Evolutionary conservation across 1,140 invertebrate species (phyloP), one percentile per base, ranked within the genome.

Genomic region (Lordiphosa stackelbergi): DNA sequence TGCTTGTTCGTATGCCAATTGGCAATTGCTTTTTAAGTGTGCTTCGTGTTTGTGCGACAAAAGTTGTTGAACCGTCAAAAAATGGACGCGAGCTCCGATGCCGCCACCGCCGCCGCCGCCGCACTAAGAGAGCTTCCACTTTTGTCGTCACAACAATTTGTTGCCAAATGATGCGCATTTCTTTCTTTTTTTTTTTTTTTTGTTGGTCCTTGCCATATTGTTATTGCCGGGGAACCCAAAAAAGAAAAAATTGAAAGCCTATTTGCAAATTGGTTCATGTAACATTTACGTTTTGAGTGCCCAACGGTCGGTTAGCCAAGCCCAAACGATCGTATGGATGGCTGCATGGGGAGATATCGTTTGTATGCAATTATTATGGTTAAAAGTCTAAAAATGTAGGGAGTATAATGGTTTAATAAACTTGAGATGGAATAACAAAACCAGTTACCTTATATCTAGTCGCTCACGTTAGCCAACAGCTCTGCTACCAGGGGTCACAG

Each of bases 161-260:
- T 79, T 78, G 69, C 70, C 68, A 66, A 78, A 78, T 78, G 73
- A 78, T 69, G 73, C 73, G 74, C 38, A 79, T 53, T 79, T 79
- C 48, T 56, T 70, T 43, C 57, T 5, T 31, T n/a, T 10, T 70
- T 48, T 49, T n/a, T n/a, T n/a, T n/a, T n/a, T n/a, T n/a, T n/a
- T n/a, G n/a, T n/a, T 48, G 6, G 36, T 16, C 36, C 52, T 55
- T 47, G 11, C 34, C 28, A 31, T 31, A 31, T 35, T 36, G 45
- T 51, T 53, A 19, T 65, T 63, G 24, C 38, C 40, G 7, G 7
- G 2, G 6, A 28, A 28, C 16, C 16, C 16, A 16, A 28, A 7
- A 28, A 28, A 37, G 52, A 66, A 54, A 64, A 61, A 61, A 48
- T 55, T 71, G 53, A 69, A 68, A 64, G 60, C 69, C 69, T 71